Conservation (phyloP, 2,113 vertebrate species). For the Platysteira castanea region DNA sequence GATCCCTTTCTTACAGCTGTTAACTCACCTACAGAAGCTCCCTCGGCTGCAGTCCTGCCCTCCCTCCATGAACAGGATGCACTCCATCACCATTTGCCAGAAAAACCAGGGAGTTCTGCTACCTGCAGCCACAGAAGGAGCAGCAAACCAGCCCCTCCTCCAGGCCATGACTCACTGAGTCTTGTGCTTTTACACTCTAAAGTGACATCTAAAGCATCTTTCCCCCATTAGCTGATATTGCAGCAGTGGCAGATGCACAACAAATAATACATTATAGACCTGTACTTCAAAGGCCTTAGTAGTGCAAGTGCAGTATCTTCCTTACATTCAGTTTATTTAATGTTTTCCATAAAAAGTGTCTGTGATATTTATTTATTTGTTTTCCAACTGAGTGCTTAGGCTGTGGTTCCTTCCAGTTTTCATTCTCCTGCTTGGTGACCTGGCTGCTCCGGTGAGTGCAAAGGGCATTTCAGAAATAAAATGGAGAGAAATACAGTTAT, state of each 20-base stretch:
- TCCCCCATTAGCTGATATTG: slow-evolving; percentile 5
- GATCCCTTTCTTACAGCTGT: not conserved
- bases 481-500: slow-evolving; percentile 28
- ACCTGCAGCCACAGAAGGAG: not conserved
- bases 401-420: not conserved
- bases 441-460: not conserved
- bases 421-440: not conserved
- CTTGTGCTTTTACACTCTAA: not conserved
- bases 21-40: not conserved
- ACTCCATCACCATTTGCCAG: not conserved
- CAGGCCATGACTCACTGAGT: not conserved
- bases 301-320: not conserved
- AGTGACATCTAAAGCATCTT: slow-evolving; percentile 7
- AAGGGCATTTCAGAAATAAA: slow-evolving; percentile 44
- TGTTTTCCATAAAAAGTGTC: not conserved
- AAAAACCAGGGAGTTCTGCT: not conserved
- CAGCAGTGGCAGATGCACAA: slow-evolving; percentile 27
- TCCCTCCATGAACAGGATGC: not conserved
- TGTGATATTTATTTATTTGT: not conserved
- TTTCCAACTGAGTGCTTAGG: not conserved
- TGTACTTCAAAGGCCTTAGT: slow-evolving; percentile 13
- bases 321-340: slow-evolving; percentile 14
- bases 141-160: not conserved
- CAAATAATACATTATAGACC: slow-evolving; percentile 61
- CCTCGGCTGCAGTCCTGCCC: not conserved